Evolutionary conservation across 2,113 vertebrate genomes (phyloP).

Genomic region (Micromys minutus): DNA sequence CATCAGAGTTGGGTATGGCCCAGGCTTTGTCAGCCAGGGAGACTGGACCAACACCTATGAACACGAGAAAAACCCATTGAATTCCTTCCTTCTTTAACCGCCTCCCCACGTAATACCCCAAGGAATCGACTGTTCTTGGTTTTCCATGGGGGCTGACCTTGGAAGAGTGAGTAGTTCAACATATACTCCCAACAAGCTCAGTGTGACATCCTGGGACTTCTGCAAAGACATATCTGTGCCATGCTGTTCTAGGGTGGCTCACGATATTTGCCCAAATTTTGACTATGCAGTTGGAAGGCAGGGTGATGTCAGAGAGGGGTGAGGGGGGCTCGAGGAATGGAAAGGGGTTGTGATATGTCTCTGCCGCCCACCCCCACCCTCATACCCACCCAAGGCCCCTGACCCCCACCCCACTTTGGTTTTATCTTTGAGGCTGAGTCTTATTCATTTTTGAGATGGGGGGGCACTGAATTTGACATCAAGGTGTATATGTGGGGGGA

Average conservation of each 20-base stretch:
- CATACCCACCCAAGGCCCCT: no score
- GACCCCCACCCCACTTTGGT: neutral
- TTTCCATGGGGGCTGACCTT: neutral
- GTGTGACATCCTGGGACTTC: conserved; percentile 43
- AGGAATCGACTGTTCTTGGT: conserved; percentile 11
- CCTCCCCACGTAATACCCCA: neutral
- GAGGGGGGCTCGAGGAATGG: neutral
- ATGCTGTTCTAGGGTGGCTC: neutral
- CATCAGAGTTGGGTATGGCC: neutral
- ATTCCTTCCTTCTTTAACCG: neutral
- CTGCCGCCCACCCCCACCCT: no score
- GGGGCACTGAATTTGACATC: no score
- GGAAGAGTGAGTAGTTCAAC: neutral
- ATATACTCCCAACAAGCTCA: conserved; percentile 19
- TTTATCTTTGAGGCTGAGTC: neutral
- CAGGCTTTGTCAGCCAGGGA: neutral
- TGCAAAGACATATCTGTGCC: conserved; percentile 32
- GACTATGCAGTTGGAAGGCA: neutral
- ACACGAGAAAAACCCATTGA: conserved; percentile 2
- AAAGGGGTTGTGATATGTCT: neutral
- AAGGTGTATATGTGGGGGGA: neutral
- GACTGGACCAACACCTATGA: neutral
- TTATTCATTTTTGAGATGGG: neutral
- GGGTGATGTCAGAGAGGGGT: neutral
- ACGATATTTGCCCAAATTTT: neutral